Evolutionary conservation across 1,140 invertebrate species (phyloP).

Genomic region (Bombus picipes): DNA sequence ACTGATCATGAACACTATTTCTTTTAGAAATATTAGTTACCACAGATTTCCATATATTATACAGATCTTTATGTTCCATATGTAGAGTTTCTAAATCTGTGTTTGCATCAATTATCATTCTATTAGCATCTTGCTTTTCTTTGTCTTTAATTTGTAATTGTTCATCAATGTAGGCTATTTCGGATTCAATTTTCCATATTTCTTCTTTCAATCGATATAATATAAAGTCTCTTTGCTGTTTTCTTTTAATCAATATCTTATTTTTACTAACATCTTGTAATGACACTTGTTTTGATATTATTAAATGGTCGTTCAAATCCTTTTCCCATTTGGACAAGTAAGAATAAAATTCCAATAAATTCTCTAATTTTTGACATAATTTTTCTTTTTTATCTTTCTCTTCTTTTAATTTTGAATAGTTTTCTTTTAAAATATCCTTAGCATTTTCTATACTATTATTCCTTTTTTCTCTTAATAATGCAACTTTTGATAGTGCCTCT

Average conservation of each 20-base stretch:
- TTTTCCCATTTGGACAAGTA: slow-evolving; percentile 83
- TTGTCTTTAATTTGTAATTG: slow-evolving; percentile 81
- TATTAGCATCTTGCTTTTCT: slow-evolving; percentile 79
- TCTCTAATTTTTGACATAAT: slow-evolving; percentile 78
- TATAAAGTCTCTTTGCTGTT: slow-evolving; percentile 83
- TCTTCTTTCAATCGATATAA: slow-evolving; percentile 83
- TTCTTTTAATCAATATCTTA: slow-evolving; percentile 80
- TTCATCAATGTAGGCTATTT: slow-evolving; percentile 79
- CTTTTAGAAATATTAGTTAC: slow-evolving; percentile 86
- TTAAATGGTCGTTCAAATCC: slow-evolving; percentile 81
- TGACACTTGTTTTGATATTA: slow-evolving; percentile 82
- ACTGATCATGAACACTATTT: slow-evolving; percentile 86
- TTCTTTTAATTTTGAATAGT: slow-evolving; percentile 73
- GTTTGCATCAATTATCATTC: slow-evolving; percentile 84
- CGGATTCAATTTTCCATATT: slow-evolving; percentile 82
- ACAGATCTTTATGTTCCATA: slow-evolving; percentile 86
- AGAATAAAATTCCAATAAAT: slow-evolving; percentile 75
- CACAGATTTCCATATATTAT: slow-evolving; percentile 88
- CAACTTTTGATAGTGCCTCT: slow-evolving; percentile 77
- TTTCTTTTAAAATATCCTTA: slow-evolving; percentile 77
- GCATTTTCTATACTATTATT: slow-evolving; percentile 71
- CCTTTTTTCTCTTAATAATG: slow-evolving; percentile 76
- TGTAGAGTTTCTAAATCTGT: slow-evolving; percentile 88
- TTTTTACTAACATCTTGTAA: slow-evolving; percentile 82
- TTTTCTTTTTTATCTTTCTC: slow-evolving; percentile 77